Evolutionary conservation across 1,140 invertebrate species (phyloP).

Genomic region (Meteorus sp.): DNA sequence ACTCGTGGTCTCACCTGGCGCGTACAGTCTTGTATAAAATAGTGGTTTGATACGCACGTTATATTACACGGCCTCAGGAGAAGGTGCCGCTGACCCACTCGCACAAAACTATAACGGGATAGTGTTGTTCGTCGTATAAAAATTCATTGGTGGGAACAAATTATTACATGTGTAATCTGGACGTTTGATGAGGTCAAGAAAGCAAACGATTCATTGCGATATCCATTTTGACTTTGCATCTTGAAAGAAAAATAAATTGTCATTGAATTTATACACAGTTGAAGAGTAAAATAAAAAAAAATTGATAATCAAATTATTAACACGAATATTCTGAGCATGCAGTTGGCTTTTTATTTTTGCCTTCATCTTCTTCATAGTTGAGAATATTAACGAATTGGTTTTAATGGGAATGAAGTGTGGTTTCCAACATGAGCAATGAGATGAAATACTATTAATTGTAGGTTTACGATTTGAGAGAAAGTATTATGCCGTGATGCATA

Average conservation of each 20-base stretch:
- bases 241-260: too few species aligned
- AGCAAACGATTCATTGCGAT: too few species aligned
- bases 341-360: neutral
- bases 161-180: neutral
- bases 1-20: constrained; percentile 26
- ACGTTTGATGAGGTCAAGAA: constrained; percentile 10
- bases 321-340: neutral
- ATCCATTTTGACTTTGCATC: too few species aligned
- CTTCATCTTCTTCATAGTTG: neutral
- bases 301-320: neutral
- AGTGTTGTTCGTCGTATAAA: constrained; percentile 25
- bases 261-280: too few species aligned
- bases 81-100: constrained; percentile 52
- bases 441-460: constrained; percentile 19
- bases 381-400: neutral
- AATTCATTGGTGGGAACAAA: constrained; percentile 33
- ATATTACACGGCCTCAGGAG: too few species aligned
- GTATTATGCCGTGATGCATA: constrained; percentile 22
- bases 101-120: constrained; percentile 53
- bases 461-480: constrained; percentile 19
- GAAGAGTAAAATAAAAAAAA: too few species aligned
- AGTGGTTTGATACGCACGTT: constrained; percentile 37
- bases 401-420: constrained; percentile 14
- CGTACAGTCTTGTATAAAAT: too few species aligned
- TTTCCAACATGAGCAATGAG: constrained; percentile 16